These are phyloP conservation scores for Isoperla grammatica DNA, from an alignment of 2,888 invertebrate genomes.

Conservation along the genomic window DNA sequence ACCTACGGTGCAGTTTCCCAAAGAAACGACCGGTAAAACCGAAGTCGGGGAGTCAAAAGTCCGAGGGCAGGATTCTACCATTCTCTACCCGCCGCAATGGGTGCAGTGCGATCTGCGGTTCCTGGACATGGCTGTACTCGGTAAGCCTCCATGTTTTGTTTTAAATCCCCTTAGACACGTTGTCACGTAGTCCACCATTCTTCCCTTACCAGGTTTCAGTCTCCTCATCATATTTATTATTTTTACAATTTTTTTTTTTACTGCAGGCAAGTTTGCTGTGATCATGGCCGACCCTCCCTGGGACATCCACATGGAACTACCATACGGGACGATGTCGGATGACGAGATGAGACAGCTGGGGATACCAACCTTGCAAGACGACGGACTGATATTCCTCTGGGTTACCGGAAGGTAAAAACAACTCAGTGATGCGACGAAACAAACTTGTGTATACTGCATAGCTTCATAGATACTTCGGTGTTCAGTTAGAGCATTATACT, in stretches of 20 bases:
- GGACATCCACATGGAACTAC: conserved; percentile 99
- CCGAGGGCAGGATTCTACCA: conserved; percentile 47
- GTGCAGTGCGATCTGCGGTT: conserved; percentile 93
- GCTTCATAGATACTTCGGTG: too few species aligned
- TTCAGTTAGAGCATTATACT: too few species aligned
- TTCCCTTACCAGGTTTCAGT: too few species aligned
- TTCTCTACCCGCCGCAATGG: conserved; percentile 89
- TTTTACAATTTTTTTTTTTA: too few species aligned
- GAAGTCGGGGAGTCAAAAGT: conserved; percentile 35
- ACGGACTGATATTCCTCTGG: conserved; percentile 95
- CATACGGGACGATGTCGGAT: conserved; percentile 98
- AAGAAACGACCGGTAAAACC: conserved; percentile 37
- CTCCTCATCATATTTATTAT: too few species aligned
- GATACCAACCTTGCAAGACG: conserved; percentile 90
- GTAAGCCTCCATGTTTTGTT: conserved; percentile 43
- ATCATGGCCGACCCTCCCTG: conserved; percentile 99
- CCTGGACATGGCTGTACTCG: conserved; percentile 84
- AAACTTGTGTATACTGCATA: too few species aligned
- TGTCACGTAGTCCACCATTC: too few species aligned
- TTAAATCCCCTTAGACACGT: too few species aligned
- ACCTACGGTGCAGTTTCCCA: conserved; percentile 49
- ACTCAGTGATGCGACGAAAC: too few species aligned
- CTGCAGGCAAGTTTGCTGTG: conserved; percentile 92
- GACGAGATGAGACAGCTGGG: conserved; percentile 96
- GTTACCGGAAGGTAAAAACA: conserved; percentile 75